phyloP scores from a whole-genome alignment of 2,797 vertebrate genomes.

The Macroramphosus scolopax region DNA sequence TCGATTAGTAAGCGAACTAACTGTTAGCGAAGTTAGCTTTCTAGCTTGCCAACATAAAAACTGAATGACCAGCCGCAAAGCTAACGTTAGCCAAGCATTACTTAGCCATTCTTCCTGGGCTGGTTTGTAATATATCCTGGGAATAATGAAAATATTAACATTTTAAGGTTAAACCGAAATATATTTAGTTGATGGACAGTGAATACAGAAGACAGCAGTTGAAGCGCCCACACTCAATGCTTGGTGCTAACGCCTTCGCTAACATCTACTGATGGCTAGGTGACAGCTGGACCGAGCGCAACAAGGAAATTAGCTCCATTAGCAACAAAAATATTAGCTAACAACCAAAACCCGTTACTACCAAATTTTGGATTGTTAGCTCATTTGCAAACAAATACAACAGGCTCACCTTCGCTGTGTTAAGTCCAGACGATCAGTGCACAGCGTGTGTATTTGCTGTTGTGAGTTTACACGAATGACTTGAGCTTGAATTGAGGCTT shows the following conservation, averaged over 20 bases:
- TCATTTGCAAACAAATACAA: constrained; percentile 30
- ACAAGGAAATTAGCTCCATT: constrained; percentile 72
- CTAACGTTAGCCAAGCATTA: constrained; percentile 55
- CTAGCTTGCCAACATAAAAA: constrained; percentile 16
- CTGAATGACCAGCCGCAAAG: constrained; percentile 25
- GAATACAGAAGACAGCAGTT: background rate
- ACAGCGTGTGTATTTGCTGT: background rate
- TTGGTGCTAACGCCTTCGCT: constrained; percentile 22
- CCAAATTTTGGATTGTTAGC: constrained; percentile 19
- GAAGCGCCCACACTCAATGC: background rate
- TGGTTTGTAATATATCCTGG: background rate
- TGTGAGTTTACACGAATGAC: background rate
- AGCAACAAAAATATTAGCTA: constrained; percentile 57
- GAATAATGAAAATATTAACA: background rate
- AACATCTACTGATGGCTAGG: constrained; percentile 39
- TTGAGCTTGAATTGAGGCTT: constrained; percentile 2
- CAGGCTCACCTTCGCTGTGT: constrained; percentile 53
- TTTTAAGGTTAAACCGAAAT: background rate
- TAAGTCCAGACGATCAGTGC: constrained; percentile 15
- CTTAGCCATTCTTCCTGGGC: constrained; percentile 13
- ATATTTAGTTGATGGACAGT: background rate
- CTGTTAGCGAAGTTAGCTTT: constrained; percentile 37
- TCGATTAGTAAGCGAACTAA: constrained; percentile 44
- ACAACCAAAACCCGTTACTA: constrained; percentile 17
- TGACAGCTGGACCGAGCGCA: constrained; percentile 66